These are phyloP conservation scores for Siderastrea radians DNA, from an alignment of 92 coral and sea anemone species.

Conservation along the genomic window DNA sequence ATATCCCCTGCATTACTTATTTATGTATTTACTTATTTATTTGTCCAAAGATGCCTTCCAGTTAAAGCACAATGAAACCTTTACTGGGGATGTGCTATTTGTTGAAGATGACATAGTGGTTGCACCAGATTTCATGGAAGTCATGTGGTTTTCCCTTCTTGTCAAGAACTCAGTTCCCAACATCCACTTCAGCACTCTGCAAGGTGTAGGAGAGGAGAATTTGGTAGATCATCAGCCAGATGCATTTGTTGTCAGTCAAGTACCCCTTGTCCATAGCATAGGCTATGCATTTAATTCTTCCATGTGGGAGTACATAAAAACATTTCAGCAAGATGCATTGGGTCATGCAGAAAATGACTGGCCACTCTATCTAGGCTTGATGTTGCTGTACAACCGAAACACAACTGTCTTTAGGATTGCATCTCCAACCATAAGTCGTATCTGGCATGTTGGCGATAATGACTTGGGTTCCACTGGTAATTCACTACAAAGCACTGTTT, in stretches of 20 bases:
- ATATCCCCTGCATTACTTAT: too few species aligned
- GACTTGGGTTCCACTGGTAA: constrained; percentile 55
- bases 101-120: constrained; percentile 94
- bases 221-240: constrained; percentile 93
- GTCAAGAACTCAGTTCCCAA: constrained; percentile 86
- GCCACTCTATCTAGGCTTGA: constrained; percentile 89
- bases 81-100: constrained; percentile 89
- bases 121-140: constrained; percentile 96
- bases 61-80: constrained; percentile 79
- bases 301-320: constrained; percentile 93
- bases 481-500: constrained; percentile 16
- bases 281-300: constrained; percentile 93
- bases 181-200: constrained; percentile 84
- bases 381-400: constrained; percentile 87
- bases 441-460: constrained; percentile 96
- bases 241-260: constrained; percentile 90
- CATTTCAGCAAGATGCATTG: constrained; percentile 80
- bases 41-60: constrained; percentile 80
- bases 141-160: constrained; percentile 84
- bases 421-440: constrained; percentile 93
- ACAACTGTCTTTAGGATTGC: constrained; percentile 83
- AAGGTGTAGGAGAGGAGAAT: constrained; percentile 92
- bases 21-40: neutral
- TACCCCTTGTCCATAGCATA: constrained; percentile 89
- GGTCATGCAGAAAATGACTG: constrained; percentile 89